Conservation (phyloP, 2,888 invertebrate genomes). For the Crioceris asparagi region DNA sequence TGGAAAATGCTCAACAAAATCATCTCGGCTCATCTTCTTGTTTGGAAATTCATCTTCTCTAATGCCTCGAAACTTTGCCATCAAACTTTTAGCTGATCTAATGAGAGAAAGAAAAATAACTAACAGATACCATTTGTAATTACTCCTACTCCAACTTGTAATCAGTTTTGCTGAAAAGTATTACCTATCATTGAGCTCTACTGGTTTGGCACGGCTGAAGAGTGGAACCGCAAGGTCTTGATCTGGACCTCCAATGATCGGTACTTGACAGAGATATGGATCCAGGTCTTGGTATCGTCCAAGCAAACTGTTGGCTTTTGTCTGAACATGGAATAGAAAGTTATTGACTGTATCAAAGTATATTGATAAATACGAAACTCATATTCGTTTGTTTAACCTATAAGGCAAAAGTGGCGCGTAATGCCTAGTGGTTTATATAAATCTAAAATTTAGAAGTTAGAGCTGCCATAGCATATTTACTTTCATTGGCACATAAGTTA, state of each 20-base stretch:
- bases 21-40: conserved; percentile 8
- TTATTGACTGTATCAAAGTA: too few species aligned
- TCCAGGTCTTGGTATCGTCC: conserved; percentile 48
- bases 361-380: not conserved
- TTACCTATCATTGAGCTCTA: conserved; percentile 15
- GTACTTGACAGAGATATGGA: conserved; percentile 48
- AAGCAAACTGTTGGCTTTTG: conserved; percentile 51
- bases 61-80: conserved; percentile 21
- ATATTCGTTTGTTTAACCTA: too few species aligned
- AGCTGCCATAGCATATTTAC: too few species aligned
- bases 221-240: conserved; percentile 53
- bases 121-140: not conserved
- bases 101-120: not conserved
- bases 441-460: too few species aligned
- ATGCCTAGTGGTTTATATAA: too few species aligned
- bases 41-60: conserved; percentile 20
- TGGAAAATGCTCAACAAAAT: conserved; percentile 14
- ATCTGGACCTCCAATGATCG: conserved; percentile 54
- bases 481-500: too few species aligned
- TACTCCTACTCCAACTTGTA: not conserved
- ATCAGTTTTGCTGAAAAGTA: too few species aligned
- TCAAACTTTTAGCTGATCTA: conserved; percentile 13
- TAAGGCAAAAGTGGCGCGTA: too few species aligned
- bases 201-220: conserved; percentile 47
- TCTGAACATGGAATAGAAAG: conserved; percentile 23